These are phyloP conservation scores for Anguilla pacifica DNA, from an alignment of 2,797 vertebrate genomes.

Conservation along the genomic window DNA sequence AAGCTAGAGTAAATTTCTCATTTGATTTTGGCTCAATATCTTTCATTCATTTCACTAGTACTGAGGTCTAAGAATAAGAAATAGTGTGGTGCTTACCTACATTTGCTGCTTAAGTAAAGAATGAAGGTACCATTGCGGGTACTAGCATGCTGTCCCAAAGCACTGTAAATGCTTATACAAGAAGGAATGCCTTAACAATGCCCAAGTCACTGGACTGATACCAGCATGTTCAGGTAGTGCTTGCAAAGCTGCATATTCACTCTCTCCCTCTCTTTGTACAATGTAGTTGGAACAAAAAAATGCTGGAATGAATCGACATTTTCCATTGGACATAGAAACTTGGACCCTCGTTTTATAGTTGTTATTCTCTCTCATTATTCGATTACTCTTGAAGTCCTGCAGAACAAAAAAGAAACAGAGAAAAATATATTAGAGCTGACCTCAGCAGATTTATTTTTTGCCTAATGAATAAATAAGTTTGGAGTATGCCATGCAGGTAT, in stretches of 20 bases:
- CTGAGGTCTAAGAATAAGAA: background rate
- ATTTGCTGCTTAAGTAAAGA: background rate
- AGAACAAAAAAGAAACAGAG: conserved; percentile 57
- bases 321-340: conserved; percentile 72
- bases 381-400: conserved; percentile 66
- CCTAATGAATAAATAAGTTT: conserved; percentile 60
- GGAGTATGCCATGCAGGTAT: conserved; percentile 48
- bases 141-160: background rate
- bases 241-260: conserved; percentile 45
- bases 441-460: conserved; percentile 59
- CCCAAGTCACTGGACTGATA: conserved; percentile 31
- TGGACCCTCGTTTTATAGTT: conserved; percentile 73
- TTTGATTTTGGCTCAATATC: background rate
- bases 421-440: conserved; percentile 57
- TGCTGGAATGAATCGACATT: conserved; percentile 70
- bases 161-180: conserved; percentile 22
- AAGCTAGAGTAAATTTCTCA: background rate
- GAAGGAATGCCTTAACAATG: conserved; percentile 44
- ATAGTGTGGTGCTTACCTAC: background rate
- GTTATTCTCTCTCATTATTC: conserved; percentile 71
- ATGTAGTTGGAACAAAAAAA: conserved; percentile 58
- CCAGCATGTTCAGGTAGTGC: conserved; percentile 52
- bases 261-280: conserved; percentile 41
- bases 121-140: background rate
- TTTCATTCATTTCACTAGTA: background rate